These are phyloP conservation scores for Notolepis coatsorum DNA, from an alignment of 2,797 vertebrate species.

Conservation along the genomic window DNA sequence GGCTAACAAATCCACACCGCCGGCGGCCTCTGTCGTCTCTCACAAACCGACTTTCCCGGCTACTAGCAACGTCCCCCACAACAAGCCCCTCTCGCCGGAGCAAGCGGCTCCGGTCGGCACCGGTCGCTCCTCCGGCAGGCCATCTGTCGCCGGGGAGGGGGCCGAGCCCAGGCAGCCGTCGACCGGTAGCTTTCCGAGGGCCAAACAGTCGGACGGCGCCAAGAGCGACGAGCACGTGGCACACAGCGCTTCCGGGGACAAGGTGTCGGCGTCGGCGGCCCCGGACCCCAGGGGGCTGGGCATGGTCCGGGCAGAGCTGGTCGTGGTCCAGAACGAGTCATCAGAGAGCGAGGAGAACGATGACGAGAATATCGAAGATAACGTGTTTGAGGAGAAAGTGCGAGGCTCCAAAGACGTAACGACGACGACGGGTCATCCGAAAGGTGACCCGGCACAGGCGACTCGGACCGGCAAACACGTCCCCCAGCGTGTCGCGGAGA, in stretches of 20 bases:
- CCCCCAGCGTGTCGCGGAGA: conserved; percentile 11
- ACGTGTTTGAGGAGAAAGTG: conserved; percentile 70
- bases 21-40: conserved; percentile 14
- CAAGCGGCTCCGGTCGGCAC: conserved; percentile 42
- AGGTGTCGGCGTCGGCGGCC: conserved; percentile 44
- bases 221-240: conserved; percentile 44
- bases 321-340: conserved; percentile 86
- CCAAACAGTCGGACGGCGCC: conserved; percentile 53
- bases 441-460: conserved; percentile 15
- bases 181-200: conserved; percentile 49
- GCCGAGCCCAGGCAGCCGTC: conserved; percentile 51
- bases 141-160: conserved; percentile 57
- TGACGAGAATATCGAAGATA: conserved; percentile 68
- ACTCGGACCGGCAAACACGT: too few species aligned
- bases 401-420: conserved; percentile 34
- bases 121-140: conserved; percentile 47
- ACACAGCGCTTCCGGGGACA: conserved; percentile 46
- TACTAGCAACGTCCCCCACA: too few species aligned
- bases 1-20: conserved; percentile 57
- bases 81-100: conserved; percentile 66
- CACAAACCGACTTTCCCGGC: conserved; percentile 55
- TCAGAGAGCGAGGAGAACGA: conserved; percentile 85
- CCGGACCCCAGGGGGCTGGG: conserved; percentile 63
- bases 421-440: conserved; percentile 33
- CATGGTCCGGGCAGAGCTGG: conserved; percentile 81